Conservation (phyloP, 2,888 invertebrate genomes). For the Rhingia rostrata region DNA sequence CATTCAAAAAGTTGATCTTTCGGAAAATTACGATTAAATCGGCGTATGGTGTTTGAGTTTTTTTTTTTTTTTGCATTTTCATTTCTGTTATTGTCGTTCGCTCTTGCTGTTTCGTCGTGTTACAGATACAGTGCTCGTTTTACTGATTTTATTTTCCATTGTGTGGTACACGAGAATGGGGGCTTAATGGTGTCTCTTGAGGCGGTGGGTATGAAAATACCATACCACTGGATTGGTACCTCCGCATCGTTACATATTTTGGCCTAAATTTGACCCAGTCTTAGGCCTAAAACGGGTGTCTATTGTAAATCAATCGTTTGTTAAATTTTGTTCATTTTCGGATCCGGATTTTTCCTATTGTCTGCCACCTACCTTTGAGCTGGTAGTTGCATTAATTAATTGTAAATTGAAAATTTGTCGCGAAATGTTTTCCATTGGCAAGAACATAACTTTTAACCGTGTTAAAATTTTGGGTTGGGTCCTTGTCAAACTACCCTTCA, state of each 20-base stretch:
- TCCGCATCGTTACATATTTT: constrained; percentile 35
- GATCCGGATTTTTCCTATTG: constrained; percentile 24
- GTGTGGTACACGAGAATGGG: constrained; percentile 43
- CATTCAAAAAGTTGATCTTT: constrained; percentile 72
- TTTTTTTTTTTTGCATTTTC: constrained; percentile 32
- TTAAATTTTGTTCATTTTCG: neutral
- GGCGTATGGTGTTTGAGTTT: constrained; percentile 44
- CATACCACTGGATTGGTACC: constrained; percentile 27
- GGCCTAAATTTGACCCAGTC: constrained; percentile 58
- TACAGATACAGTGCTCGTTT: constrained; percentile 34
- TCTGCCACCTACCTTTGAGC: constrained; percentile 2
- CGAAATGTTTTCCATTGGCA: constrained; percentile 14
- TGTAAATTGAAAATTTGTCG: constrained; percentile 60
- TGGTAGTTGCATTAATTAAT: constrained; percentile 52
- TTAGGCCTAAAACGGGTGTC: constrained; percentile 53
- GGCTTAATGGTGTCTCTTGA: constrained; percentile 52
- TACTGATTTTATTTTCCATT: constrained; percentile 56
- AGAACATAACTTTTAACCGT: constrained; percentile 10
- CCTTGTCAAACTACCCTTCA: constrained; percentile 35
- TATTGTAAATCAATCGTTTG: constrained; percentile 49
- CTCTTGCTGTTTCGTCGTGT: constrained; percentile 42
- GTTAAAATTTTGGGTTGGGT: constrained; percentile 56
- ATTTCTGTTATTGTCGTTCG: constrained; percentile 52
- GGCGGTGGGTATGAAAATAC: constrained; percentile 44
- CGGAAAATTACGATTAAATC: constrained; percentile 72